Base-by-base conservation (phyloP, 2,797 vertebrate genomes). In the Argentina silus region DNA sequence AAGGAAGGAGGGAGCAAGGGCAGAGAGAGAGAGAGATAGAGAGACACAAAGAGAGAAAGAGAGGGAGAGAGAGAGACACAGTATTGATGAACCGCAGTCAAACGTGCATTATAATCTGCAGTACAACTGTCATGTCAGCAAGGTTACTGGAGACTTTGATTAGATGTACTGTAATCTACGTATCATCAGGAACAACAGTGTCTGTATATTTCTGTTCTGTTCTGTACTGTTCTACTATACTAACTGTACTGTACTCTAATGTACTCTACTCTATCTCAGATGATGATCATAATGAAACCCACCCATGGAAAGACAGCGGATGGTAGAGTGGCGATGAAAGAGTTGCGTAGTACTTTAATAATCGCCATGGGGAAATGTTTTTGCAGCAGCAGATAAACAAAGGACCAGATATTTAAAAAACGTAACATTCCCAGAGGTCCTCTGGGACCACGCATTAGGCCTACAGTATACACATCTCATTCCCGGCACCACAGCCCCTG, bases 101-200 rank as follows among this genome's bases (percentile, higher is more conserved):
- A n/a, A n/a, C n/a, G n/a, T n/a, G n/a, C n/a, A n/a, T n/a, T 66
- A 70, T 57, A 63, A 4, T 7, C 1, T 43, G n/a, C 44, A 67
- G 67, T 75, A 72, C 27, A 78, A 44, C 21, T 5, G 6, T 1
- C 3, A 53, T 4, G 3, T 45, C 55, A 61, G 14, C 19, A 51
- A 47, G 45, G 9, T 48, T 69, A 8, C 8, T 23, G 15, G 10
- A 36, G 6, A 45, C 61, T 63, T 17, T 47, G n/a, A n/a, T 17
- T 17, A 8, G 15, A 48, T 17, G 12, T 36, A 42, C 11, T 62
- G 27, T 11, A 12, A 48, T 48, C 3, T 48, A 10, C 8, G 3
- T 59, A 5, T 42, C 7, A 17, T 43, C 43, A 15, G n/a, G 43
- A n/a, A 17, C 12, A 64, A 64, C 51, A 53, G 51, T 4, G 27